Conservation (phyloP, 2,797 vertebrate species). For the Carduelis carduelis region DNA sequence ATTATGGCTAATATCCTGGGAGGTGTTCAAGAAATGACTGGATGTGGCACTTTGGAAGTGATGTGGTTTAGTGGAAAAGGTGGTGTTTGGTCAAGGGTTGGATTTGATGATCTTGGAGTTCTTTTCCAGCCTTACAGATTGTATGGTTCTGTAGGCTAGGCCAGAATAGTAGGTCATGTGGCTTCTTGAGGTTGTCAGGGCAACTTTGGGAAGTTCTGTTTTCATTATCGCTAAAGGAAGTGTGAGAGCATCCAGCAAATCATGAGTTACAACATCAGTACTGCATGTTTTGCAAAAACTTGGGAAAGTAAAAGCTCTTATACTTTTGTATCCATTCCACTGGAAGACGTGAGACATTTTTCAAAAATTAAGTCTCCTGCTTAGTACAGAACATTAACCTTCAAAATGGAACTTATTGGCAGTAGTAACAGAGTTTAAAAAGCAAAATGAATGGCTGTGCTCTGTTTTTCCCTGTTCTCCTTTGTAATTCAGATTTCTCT, state of each 20-base stretch:
- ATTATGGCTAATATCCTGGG: too few relatives aligned
- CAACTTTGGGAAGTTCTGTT: not conserved
- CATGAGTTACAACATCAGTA: not conserved
- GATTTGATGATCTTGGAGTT: not conserved
- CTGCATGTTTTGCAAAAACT: not conserved
- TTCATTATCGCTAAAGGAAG: not conserved
- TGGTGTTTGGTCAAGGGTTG: not conserved
- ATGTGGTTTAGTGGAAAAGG: not conserved
- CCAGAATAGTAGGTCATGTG: not conserved
- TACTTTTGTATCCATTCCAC: not conserved
- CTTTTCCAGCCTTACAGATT: not conserved
- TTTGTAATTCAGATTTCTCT: not conserved
- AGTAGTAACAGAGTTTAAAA: not conserved
- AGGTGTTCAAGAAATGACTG: not conserved
- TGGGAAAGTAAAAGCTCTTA: not conserved
- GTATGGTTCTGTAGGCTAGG: not conserved
- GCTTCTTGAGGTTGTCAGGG: not conserved
- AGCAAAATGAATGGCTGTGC: not conserved
- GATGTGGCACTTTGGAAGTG: not conserved
- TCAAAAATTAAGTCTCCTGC: not conserved
- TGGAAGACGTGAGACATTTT: accelerated
- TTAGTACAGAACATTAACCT: not conserved
- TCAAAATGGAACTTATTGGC: not conserved
- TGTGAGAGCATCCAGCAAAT: not conserved
- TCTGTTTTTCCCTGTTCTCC: not conserved